A percentile compares a stretch with the other conserved stretches of the same genome.
Evolutionary conservation across 1,140 invertebrate species (phyloP).

Genomic region (Calycopis cecrops): DNA sequence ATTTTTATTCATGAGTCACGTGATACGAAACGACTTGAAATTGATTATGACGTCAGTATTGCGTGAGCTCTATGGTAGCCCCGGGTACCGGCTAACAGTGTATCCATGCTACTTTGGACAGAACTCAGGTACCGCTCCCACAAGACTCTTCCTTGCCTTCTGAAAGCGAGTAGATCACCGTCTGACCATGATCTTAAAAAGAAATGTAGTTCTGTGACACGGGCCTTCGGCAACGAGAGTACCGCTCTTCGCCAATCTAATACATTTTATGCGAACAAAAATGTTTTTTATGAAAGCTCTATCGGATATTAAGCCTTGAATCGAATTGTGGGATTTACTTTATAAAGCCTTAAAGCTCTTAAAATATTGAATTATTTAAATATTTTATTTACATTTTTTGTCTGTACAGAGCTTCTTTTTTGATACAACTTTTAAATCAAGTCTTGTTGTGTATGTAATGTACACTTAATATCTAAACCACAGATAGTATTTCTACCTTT

Average conservation of each 20-base stretch:
- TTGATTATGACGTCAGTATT: too few species aligned
- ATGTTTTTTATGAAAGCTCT: not conserved
- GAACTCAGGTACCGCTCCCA: constrained; percentile 92
- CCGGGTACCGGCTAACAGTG: constrained; percentile 88
- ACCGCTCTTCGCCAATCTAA: constrained; percentile 91
- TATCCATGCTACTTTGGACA: constrained; percentile 87
- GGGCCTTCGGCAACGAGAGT: constrained; percentile 87
- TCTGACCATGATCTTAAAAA: constrained; percentile 91
- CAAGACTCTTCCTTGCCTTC: constrained; percentile 90
- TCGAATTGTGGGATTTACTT: constrained; percentile 5
- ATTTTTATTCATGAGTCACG: too few species aligned
- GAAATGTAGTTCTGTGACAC: constrained; percentile 96
- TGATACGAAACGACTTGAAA: too few species aligned
- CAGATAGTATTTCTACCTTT: too few species aligned
- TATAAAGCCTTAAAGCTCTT: not conserved
- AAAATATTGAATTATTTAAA: too few species aligned
- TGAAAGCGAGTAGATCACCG: constrained; percentile 88
- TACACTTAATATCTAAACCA: too few species aligned
- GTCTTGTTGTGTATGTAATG: too few species aligned
- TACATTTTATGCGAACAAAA: too few species aligned
- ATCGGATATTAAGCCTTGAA: constrained; percentile 4
- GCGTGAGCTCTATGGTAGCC: too few species aligned
- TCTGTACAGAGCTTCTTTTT: too few species aligned
- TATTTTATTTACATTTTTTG: too few species aligned
- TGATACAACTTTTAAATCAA: too few species aligned